Base-by-base conservation (phyloP, 2,797 vertebrate genomes). In the Sebastes matsubarae region DNA sequence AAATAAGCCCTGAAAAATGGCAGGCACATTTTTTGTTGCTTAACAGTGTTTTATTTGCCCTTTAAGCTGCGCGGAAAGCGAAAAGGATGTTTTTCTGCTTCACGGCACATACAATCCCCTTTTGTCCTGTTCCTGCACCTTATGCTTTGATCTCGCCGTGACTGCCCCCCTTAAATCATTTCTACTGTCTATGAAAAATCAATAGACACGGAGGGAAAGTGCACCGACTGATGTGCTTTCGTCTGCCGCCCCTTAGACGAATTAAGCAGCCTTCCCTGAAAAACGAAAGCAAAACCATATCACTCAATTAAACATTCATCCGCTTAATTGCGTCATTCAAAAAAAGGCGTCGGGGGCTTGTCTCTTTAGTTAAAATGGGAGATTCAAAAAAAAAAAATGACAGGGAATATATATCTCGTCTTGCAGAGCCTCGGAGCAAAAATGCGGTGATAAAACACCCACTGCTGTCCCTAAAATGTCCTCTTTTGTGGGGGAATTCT, bases 111-210 rank as follows among this genome's bases (percentile, higher is more conserved):
- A 73, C 67, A 64, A 73, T 61, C 24, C n/a, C 25, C 63, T 46
- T 73, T 85, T 81, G 78, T 85, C 77, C 54, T n/a, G 46, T 82
- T 76, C 57, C n/a, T 64, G 66, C 63, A 72, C 54, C 46, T 72
- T 55, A 58, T 10, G 75, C 79, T 83, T 82, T 86, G 71, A 88
- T 83, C 81, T 65, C 63, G 13, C 77, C n/a, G 5, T 82, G 77
- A 80, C 86, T 67, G 32, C 67, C n/a, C 72, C 5, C 72, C 68
- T 68, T 74, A 80, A 86, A 87, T 86, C 72, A 88, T 83, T 46
- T 70, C 68, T 52, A 73, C 67, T 29, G 81, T 87, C 88, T 79
- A 81, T 79, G 81, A 88, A 84, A 85, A 91, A 90, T 93, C 88
- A 77, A 89, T 89, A 73, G 75, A 69, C 29, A 69, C 22, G 57